Conservation (phyloP, 2,888 invertebrate genomes). For the Bombyx huttoni region DNA sequence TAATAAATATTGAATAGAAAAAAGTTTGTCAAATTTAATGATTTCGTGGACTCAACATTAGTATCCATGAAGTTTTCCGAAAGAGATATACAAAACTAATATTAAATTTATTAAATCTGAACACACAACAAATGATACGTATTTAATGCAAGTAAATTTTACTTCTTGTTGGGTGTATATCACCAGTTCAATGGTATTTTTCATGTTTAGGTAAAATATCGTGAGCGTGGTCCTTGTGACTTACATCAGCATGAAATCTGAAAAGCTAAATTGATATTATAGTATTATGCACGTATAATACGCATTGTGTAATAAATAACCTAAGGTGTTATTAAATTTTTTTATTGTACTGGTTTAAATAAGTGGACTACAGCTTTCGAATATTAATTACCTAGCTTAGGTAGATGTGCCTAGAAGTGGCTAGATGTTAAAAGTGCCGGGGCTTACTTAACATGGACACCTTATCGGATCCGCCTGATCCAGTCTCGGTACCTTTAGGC, state of each 20-base stretch:
- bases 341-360: too few species aligned
- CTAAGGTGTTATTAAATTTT: too few species aligned
- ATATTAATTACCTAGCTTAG: too few species aligned
- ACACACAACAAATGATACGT: background rate
- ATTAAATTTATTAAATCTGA: background rate
- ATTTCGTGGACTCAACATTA: background rate
- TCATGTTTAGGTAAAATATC: constrained; percentile 1
- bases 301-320: background rate
- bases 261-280: background rate
- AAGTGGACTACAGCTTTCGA: too few species aligned
- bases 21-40: constrained; percentile 4
- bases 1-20: constrained; percentile 4
- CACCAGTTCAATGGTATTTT: background rate
- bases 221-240: constrained; percentile 13
- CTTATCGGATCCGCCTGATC: too few species aligned
- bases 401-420: too few species aligned
- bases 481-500: too few species aligned
- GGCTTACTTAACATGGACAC: too few species aligned
- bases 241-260: constrained; percentile 9
- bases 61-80: background rate
- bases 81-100: background rate
- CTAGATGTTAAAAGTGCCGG: too few species aligned
- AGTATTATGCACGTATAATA: background rate
- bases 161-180: background rate
- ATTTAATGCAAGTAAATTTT: background rate